A percentile compares a stretch with the other conserved stretches of the same genome.
These are phyloP conservation scores for Idaea straminata DNA, from an alignment of 2,888 invertebrate genomes.

Conservation along the genomic window DNA sequence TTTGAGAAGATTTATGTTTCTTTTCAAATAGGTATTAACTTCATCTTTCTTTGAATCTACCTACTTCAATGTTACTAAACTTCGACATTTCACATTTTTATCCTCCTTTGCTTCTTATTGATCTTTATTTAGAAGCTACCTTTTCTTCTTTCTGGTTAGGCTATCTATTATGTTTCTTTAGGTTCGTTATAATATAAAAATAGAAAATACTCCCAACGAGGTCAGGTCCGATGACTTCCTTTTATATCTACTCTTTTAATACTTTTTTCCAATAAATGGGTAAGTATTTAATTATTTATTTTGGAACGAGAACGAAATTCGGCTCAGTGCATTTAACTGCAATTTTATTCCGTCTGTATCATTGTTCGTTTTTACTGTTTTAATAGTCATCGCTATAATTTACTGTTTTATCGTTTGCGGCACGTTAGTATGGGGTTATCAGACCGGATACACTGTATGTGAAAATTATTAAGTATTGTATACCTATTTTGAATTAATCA, in stretches of 20 bases:
- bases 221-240: too few relatives aligned
- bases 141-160: too few relatives aligned
- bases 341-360: not conserved
- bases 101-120: not conserved
- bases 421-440: conserved; percentile 31
- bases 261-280: not conserved
- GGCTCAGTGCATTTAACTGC: not conserved
- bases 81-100: not conserved
- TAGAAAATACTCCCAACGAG: too few relatives aligned
- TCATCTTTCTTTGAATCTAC: not conserved
- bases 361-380: conserved; percentile 7
- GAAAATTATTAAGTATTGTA: conserved; percentile 16
- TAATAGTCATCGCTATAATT: conserved; percentile 9
- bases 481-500: conserved; percentile 2
- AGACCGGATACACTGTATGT: conserved; percentile 28
- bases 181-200: too few relatives aligned
- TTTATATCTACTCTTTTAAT: not conserved
- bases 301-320: not conserved
- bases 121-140: not conserved
- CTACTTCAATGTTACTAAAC: not conserved
- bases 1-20: not conserved
- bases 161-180: too few relatives aligned
- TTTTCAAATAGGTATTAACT: not conserved
- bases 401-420: conserved; percentile 14
- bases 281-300: not conserved